A percentile compares a stretch with the other conserved stretches of the same genome.
Conservation (phyloP, 2,797 vertebrate species). For the Sardinella longiceps region DNA sequence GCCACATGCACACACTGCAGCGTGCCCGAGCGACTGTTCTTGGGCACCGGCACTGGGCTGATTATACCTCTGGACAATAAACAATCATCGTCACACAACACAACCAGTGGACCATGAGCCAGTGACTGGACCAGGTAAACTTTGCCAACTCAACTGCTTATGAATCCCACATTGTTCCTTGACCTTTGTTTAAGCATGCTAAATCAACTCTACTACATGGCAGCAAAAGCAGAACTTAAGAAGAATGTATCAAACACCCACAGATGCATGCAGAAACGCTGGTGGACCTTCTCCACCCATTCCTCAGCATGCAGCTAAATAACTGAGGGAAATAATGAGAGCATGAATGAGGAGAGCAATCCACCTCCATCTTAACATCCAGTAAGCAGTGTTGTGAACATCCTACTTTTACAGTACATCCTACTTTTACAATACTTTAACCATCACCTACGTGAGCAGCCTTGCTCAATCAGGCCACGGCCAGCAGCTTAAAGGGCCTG, state of each 20-base stretch:
- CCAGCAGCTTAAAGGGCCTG: not conserved
- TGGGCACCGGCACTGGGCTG: conserved; percentile 85
- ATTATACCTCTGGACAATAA: conserved; percentile 85
- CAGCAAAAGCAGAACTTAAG: not conserved
- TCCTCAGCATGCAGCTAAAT: conserved; percentile 9
- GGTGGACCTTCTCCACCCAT: not conserved
- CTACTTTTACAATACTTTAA: too few relatives aligned
- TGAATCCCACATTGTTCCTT: not conserved
- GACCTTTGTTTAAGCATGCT: not conserved
- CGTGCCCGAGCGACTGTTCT: conserved; percentile 73
- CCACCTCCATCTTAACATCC: not conserved
- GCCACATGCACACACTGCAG: conserved; percentile 90
- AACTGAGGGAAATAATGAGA: not conserved
- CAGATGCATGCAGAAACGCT: conserved; percentile 10
- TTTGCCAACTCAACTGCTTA: not conserved
- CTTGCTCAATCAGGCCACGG: not conserved
- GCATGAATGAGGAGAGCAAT: not conserved
- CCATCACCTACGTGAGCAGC: not conserved
- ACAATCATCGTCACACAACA: not conserved
- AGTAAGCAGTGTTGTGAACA: not conserved
- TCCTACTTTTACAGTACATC: not conserved
- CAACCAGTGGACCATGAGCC: not conserved
- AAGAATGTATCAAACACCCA: not conserved
- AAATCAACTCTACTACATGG: not conserved
- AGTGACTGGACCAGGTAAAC: not conserved